Conservation (phyloP, 2,797 vertebrate genomes). For the Leptatherina wallacei region DNA sequence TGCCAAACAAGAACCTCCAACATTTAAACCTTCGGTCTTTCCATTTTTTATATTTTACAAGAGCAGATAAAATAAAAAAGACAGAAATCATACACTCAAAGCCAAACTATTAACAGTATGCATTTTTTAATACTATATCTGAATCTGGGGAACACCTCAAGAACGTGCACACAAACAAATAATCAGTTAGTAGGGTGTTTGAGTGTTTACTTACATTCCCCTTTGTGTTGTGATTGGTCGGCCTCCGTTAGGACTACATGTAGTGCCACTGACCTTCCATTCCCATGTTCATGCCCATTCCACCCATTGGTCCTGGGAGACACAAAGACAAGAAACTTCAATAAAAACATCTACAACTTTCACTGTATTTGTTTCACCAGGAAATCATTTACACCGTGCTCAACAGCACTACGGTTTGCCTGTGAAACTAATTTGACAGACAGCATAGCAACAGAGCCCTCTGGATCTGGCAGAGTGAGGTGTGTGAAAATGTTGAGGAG, state of each 20-base stretch:
- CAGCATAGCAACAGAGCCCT: constrained; percentile 46
- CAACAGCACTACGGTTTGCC: constrained; percentile 19
- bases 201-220: constrained; percentile 94
- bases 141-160: neutral
- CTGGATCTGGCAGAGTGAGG: constrained; percentile 39
- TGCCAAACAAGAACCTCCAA: neutral
- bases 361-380: neutral
- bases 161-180: neutral
- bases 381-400: constrained; percentile 3
- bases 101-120: fast-evolving
- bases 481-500: constrained; percentile 38
- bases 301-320: constrained; percentile 98
- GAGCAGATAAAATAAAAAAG: neutral
- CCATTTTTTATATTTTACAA: neutral
- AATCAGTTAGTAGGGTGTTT: neutral
- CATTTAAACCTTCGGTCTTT: neutral
- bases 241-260: constrained; percentile 97
- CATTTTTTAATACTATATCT: neutral
- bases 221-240: constrained; percentile 93
- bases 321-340: constrained; percentile 65
- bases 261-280: constrained; percentile 99
- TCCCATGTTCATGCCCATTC: constrained; percentile 99
- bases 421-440: constrained; percentile 50
- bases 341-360: neutral
- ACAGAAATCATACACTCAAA: neutral